Base-by-base conservation (phyloP, 2,113 vertebrate genomes). In the Vicugna pacos region DNA sequence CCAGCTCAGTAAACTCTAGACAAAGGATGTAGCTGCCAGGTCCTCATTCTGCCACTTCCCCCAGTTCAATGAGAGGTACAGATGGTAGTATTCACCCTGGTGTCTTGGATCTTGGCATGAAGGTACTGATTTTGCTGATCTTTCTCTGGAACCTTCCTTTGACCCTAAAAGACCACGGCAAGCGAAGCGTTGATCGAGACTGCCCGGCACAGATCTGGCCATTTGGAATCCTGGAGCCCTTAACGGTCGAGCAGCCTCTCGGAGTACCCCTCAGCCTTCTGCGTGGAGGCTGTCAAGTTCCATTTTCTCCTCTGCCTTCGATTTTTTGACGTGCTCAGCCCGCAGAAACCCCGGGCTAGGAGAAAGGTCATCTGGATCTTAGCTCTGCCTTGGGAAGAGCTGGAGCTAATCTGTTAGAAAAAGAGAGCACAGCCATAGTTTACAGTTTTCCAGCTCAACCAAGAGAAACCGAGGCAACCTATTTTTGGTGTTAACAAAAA, bases 81-180 rank as follows among this genome's bases (percentile, higher is more conserved):
- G 97, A 90, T 96, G 97, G 94, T 83, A 96, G 62, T 69, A 88
- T 97, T 93, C 92, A 93, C 70, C 73, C 92, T 17, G 30, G 14
- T 75, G 50, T 90, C 95, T 91, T 79, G 26, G 89, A 79, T 94
- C 93, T 93, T 96, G 64, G 96, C 90, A 87, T 46, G 87, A 96
- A 97, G 87, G 46, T 62, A 92, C 93, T 96, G 98, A 97, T 77
- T 98, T 79, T 19, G 65, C 86, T 70, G 14, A 32, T 94, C 52
- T 93, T 32, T 62, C 69, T 16, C 3, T 11, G 82, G 60, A 94
- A 97, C 11, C 46, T 6, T 52, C 92, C 50, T 94, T 83, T 65
- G 79, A 95, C 82, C 80, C 96, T 42, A 12, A 12, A 98, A 96
- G 84, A 67, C 67, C 69, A 50, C 0, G 0, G 91, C 26, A 80